Base-by-base conservation (phyloP, 2,888 invertebrate genomes). In the Lepidonotus clava region DNA sequence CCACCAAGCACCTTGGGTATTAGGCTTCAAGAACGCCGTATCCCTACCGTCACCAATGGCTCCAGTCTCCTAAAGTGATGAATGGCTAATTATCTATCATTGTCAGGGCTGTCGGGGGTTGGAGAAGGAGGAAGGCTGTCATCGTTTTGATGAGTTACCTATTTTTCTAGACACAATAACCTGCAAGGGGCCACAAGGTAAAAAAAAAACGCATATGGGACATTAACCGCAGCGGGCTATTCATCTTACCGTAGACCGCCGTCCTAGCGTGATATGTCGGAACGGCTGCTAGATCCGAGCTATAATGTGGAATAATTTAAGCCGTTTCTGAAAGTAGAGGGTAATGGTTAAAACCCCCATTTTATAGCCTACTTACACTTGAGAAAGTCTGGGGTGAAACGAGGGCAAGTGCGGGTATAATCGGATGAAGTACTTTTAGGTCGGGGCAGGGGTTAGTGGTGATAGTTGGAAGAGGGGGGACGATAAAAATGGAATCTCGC, bases 41-140 rank as follows among this genome's bases (percentile, higher is more conserved):
- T n/a, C n/a, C n/a, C n/a, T n/a, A n/a, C n/a, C n/a, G n/a, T n/a
- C n/a, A n/a, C n/a, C n/a, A n/a, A n/a, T n/a, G n/a, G n/a, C n/a
- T n/a, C n/a, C n/a, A n/a, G n/a, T n/a, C n/a, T n/a, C n/a, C n/a
- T n/a, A n/a, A n/a, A n/a, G n/a, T 61, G 61, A 61, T 61, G 4
- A n/a, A 61, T 61, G 61, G 24, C 61, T 61, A 28, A 61, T 61
- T 61, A 61, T 61, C 61, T 61, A 61, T 28, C 61, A 61, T 61
- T 61, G 24, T 24, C 28, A 32, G 28, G 5, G 61, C 28, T n/a
- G 61, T 24, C n/a, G 11, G 2, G 28, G 61, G 5, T 24, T 28
- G 2, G 24, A n/a, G 28, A 61, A 32, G 61, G 61, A 18, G 28
- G 61, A 32, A 28, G 61, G 11, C 61, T 61, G 61, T 61, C 61